These are phyloP conservation scores for Uropsilus gracilis DNA, from an alignment of 2,113 vertebrate genomes.

Conservation along the genomic window DNA sequence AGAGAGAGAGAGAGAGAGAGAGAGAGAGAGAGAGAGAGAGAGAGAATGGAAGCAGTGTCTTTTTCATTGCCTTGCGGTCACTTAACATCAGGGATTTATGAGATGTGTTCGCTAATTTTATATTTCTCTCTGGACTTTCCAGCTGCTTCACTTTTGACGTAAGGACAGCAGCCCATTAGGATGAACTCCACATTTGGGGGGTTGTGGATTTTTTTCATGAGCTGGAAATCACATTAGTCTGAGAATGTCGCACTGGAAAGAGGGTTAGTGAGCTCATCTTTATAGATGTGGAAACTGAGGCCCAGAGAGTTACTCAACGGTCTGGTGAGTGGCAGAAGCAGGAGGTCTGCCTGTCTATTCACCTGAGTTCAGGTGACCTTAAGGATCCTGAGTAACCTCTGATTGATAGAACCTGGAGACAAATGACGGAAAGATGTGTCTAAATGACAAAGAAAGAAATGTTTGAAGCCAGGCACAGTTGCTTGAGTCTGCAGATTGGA, in stretches of 20 bases:
- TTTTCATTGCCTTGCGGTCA: neutral
- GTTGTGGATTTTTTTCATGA: neutral
- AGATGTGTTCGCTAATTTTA: neutral
- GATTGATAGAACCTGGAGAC: neutral
- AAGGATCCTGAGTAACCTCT: neutral
- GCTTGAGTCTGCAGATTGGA: too few relatives aligned
- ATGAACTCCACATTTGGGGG: neutral
- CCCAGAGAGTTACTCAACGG: neutral
- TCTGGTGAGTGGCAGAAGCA: neutral
- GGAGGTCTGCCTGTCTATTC: neutral
- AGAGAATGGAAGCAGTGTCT: neutral
- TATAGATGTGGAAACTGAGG: neutral
- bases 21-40: too few relatives aligned
- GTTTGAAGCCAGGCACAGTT: too few relatives aligned
- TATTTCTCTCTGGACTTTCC: neutral
- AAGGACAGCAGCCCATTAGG: neutral
- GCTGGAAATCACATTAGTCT: neutral
- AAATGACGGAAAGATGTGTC: neutral
- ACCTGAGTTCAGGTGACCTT: neutral
- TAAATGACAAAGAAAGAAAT: neutral
- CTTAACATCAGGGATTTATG: neutral
- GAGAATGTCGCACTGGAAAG: neutral
- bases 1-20: too few relatives aligned
- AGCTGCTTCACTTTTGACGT: neutral
- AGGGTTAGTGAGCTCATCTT: neutral